These are phyloP conservation scores for Epinephelus moara DNA, from an alignment of 2,113 vertebrate genomes.

Conservation along the genomic window DNA sequence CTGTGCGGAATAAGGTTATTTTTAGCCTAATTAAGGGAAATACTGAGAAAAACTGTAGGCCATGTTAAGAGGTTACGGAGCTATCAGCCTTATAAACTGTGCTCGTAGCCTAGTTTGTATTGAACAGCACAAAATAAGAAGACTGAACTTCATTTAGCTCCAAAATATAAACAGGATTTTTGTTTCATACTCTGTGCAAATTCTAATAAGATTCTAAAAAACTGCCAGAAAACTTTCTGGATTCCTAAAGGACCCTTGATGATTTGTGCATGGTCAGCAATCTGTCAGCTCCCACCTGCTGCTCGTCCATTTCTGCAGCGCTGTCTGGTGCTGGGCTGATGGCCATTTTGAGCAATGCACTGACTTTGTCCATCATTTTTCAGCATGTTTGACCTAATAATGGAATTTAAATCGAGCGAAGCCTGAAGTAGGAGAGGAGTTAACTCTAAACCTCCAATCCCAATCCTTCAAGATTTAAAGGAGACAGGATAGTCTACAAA, in stretches of 20 bases:
- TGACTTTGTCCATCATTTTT: conserved; percentile 8
- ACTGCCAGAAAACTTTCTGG: conserved; percentile 51
- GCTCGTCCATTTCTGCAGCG: conserved; percentile 15
- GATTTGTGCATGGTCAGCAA: conserved; percentile 57
- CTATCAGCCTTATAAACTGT: neutral
- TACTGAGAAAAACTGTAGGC: too few relatives aligned
- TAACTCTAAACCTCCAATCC: neutral
- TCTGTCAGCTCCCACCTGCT: conserved; percentile 54
- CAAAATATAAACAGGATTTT: neutral
- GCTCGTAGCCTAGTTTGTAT: neutral
- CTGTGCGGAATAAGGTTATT: too few relatives aligned
- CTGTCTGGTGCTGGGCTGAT: conserved; percentile 23
- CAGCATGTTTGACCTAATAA: conserved; percentile 4
- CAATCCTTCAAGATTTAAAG: conserved; percentile 14
- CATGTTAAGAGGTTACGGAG: neutral
- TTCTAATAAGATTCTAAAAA: conserved; percentile 29
- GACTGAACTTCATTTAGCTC: neutral
- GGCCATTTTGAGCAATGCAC: conserved; percentile 38
- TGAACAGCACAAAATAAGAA: neutral
- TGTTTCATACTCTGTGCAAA: neutral
- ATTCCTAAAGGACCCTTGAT: conserved; percentile 28
- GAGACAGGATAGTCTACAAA: neutral
- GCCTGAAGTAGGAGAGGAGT: neutral
- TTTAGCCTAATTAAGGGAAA: neutral
- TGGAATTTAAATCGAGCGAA: conserved; percentile 12